Conservation (phyloP, 2,797 vertebrate genomes). For the Gorsachius magnificus region DNA sequence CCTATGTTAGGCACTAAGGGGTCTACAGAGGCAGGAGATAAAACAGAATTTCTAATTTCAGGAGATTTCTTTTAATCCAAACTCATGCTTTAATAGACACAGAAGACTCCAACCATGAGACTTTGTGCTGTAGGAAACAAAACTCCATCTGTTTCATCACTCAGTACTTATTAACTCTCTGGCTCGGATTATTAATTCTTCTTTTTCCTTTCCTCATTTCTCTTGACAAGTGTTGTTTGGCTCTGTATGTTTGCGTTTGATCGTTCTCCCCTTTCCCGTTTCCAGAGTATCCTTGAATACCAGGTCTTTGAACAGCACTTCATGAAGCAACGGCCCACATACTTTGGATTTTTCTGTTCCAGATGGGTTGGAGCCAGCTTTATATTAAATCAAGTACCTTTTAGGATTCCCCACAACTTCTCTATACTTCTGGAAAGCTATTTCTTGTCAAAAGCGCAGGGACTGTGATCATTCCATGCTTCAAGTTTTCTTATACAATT, state of each 20-base stretch:
- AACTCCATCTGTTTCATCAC: not conserved
- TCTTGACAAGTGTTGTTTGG: not conserved
- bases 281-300: not conserved
- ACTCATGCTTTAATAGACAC: not conserved
- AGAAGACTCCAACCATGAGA: not conserved
- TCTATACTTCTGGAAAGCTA: not conserved
- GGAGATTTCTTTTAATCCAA: not conserved
- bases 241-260: not conserved
- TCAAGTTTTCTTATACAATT: not conserved
- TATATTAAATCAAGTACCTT: not conserved
- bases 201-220: not conserved
- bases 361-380: not conserved
- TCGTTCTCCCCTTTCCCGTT: not conserved
- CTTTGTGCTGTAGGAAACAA: not conserved
- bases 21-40: not conserved
- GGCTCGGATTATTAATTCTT: not conserved
- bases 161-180: not conserved
- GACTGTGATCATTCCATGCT: not conserved
- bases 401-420: not conserved
- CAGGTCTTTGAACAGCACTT: not conserved
- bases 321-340: not conserved
- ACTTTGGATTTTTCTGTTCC: not conserved
- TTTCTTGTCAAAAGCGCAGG: not conserved
- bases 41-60: not conserved
- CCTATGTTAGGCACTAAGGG: not conserved